These are phyloP conservation scores for Mesocricetus auratus DNA, from an alignment of 2,113 vertebrate species.

Conservation along the genomic window DNA sequence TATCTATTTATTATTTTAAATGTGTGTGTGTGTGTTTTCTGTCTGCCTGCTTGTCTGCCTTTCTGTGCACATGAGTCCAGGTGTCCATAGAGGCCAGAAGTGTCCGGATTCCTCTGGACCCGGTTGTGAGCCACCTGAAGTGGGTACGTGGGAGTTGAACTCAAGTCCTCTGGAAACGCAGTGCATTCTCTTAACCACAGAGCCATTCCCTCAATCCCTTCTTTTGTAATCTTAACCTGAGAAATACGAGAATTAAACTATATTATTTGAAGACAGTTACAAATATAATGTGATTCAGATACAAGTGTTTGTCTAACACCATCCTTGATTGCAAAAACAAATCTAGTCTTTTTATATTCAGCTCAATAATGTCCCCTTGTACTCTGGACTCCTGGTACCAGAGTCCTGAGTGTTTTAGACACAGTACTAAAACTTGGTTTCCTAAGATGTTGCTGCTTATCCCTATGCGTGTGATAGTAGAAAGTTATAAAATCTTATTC, in stretches of 20 bases:
- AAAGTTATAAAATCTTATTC: slow-evolving; percentile 43
- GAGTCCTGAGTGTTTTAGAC: slow-evolving; percentile 18
- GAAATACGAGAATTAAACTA: slow-evolving; percentile 31
- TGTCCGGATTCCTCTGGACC: neutral
- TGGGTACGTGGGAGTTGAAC: neutral
- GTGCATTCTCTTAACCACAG: neutral
- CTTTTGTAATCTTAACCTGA: slow-evolving; percentile 7
- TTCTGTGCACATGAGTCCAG: neutral
- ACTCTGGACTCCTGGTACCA: slow-evolving; percentile 27
- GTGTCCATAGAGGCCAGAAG: neutral
- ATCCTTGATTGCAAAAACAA: slow-evolving; percentile 28
- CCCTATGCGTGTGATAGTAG: neutral
- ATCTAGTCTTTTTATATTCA: slow-evolving; percentile 40
- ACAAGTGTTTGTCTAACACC: slow-evolving; percentile 38
- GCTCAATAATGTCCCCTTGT: neutral
- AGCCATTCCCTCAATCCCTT: neutral
- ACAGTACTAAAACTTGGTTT: slow-evolving; percentile 24
- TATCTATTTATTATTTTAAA: neutral
- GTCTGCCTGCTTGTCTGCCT: neutral
- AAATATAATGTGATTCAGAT: slow-evolving; percentile 39
- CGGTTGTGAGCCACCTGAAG: neutral
- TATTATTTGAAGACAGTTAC: slow-evolving; percentile 23
- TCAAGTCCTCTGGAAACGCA: neutral
- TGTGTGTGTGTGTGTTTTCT: neutral
- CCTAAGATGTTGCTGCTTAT: slow-evolving; percentile 12